Base-by-base conservation (phyloP, 2,888 invertebrate species). In the Amblyjoppa proteus region DNA sequence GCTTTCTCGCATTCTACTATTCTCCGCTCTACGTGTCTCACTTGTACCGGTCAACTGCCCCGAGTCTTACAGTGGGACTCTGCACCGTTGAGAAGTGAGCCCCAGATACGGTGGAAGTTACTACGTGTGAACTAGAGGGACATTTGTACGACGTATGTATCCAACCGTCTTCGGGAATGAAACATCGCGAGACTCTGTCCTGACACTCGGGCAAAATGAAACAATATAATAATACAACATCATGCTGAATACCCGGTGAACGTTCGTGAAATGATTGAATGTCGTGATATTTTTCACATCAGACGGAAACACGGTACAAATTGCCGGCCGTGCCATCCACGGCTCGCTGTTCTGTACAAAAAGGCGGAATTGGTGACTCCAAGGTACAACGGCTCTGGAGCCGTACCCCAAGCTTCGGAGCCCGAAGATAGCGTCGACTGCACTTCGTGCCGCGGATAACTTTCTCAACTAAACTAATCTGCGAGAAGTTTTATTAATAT, bases 401-500 rank as follows among this genome's bases (percentile, higher is more conserved):
- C 56, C n/a, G 53, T n/a, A 11, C 9, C 34, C 11, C 25, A 34
- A 64, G 61, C 64, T 16, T 13, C 34, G 53, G 76, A 75, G 70
- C 75, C 28, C 66, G 64, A 58, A 53, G 45, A 56, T 78, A 34
- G 58, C 25, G 66, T 77, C 41, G 75, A 70, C 69, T 70, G 69
- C 68, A 3, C 41, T 70, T 68, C 70, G 73, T 78, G 77, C 28
- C 3, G 41, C 66, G 64, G 56, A 34, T 31, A 75, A 69, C 81
- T 75, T 83, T 69, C 73, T 58, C 73, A 91, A 91, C 91, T 91
- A 91, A 92, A 91, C 90, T 92, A 90, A 92, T 91, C 90, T 91
- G 79, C 85, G 61, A 81, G 77, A 92, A 92, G 89, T 92, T 92
- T 91, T 92, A 92, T 92, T 92, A 90, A 91, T 90, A 90, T 89